Conservation (phyloP, 2,113 vertebrate genomes). For the Silurus meridionalis region DNA sequence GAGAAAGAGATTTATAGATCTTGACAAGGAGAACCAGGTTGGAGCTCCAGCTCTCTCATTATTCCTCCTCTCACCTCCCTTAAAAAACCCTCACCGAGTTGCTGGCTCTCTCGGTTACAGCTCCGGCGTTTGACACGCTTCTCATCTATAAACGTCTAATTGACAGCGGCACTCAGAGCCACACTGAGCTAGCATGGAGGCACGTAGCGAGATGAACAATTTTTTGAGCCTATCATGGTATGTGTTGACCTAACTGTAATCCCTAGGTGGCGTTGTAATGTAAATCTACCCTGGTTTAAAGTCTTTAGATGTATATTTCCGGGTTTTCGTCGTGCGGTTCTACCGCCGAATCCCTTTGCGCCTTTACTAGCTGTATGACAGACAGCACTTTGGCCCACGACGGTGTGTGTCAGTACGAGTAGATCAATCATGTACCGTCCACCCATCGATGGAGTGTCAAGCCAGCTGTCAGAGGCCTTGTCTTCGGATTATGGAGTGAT, state of each 20-base stretch:
- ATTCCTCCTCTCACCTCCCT: conserved; percentile 4
- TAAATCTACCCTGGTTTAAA: background rate
- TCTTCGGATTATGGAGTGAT: conserved; percentile 41
- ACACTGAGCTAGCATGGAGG: background rate
- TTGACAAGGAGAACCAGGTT: conserved; percentile 42
- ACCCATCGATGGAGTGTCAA: conserved; percentile 43
- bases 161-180: conserved; percentile 32
- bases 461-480: conserved; percentile 62
- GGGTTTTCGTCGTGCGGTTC: background rate
- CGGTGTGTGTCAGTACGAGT: conserved; percentile 64
- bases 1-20: conserved; percentile 41
- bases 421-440: conserved; percentile 62
- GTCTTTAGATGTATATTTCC: background rate
- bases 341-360: background rate
- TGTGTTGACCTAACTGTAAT: conserved; percentile 21
- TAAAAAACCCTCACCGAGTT: conserved; percentile 1
- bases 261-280: background rate
- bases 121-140: conserved; percentile 27
- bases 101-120: conserved; percentile 14
- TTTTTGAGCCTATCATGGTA: conserved; percentile 36
- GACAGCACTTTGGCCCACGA: conserved; percentile 64
- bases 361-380: conserved; percentile 59
- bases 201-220: conserved; percentile 30
- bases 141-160: conserved; percentile 38
- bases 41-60: conserved; percentile 24